Evolutionary conservation across 1,140 invertebrate genomes (phyloP).

Genomic region (Drosophila obscura): DNA sequence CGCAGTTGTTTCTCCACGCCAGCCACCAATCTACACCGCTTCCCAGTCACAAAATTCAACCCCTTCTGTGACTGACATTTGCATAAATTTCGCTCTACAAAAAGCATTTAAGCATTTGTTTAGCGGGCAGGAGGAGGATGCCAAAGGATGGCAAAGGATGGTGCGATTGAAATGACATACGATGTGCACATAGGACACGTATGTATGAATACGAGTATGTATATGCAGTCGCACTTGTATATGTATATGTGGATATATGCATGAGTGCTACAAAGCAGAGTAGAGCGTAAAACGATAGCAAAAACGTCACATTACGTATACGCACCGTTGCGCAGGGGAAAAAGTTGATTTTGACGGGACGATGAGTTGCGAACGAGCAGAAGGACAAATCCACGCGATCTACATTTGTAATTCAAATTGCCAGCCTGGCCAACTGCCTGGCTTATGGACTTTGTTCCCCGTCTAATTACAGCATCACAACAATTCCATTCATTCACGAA

Average conservation of each 20-base stretch:
- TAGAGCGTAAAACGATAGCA: constrained; percentile 40
- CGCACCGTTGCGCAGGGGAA: constrained; percentile 66
- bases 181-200: constrained; percentile 42
- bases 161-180: constrained; percentile 53
- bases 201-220: constrained; percentile 27
- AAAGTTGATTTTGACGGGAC: constrained; percentile 30
- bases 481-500: constrained; percentile 7
- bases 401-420: constrained; percentile 73
- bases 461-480: constrained; percentile 53
- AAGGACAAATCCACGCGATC: constrained; percentile 48
- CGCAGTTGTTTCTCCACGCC: background rate
- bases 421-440: constrained; percentile 12
- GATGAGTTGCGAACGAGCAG: background rate
- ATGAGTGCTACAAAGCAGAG: constrained; percentile 54
- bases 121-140: background rate
- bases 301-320: constrained; percentile 59
- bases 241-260: constrained; percentile 22
- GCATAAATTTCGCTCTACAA: constrained; percentile 54
- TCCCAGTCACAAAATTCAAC: background rate
- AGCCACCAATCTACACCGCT: background rate
- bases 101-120: constrained; percentile 57
- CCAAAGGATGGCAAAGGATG: background rate
- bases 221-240: constrained; percentile 5
- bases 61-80: constrained; percentile 50
- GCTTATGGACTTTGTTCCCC: constrained; percentile 50